Evolutionary conservation across 2,797 vertebrate genomes (phyloP).

Genomic region (Centropyge bicolor): DNA sequence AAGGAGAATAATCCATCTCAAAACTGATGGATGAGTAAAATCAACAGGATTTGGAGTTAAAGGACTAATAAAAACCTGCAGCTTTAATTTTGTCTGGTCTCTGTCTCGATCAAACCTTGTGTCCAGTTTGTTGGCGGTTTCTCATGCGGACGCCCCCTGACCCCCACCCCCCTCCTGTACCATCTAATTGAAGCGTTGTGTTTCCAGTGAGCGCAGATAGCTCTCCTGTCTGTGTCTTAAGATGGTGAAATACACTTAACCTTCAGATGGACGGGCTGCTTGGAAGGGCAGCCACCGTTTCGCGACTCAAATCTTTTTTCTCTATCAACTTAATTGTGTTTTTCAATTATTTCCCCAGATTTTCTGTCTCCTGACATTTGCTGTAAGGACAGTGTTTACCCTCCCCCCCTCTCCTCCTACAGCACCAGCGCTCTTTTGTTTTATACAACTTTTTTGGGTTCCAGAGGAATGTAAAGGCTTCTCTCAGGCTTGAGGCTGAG

Average conservation of each 20-base stretch:
- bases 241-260: slow-evolving; percentile 80
- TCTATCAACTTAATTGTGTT: slow-evolving; percentile 81
- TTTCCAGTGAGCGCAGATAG: slow-evolving; percentile 65
- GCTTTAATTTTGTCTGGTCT: background rate
- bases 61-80: background rate
- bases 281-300: slow-evolving; percentile 69
- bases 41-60: background rate
- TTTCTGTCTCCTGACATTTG: slow-evolving; percentile 78
- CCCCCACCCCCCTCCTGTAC: background rate
- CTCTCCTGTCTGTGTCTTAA: slow-evolving; percentile 69
- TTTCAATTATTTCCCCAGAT: slow-evolving; percentile 78
- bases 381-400: slow-evolving; percentile 57
- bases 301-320: slow-evolving; percentile 74
- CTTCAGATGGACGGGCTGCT: slow-evolving; percentile 68
- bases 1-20: background rate
- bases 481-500: background rate
- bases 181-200: slow-evolving; percentile 57
- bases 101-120: slow-evolving; percentile 14
- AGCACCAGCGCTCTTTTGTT: slow-evolving; percentile 30
- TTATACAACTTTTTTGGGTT: slow-evolving; percentile 26
- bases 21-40: background rate
- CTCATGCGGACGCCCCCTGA: slow-evolving; percentile 5
- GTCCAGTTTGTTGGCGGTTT: slow-evolving; percentile 42
- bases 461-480: background rate
- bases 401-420: background rate